These are phyloP conservation scores for Lontra canadensis DNA, from an alignment of 2,113 vertebrate species.

Conservation along the genomic window DNA sequence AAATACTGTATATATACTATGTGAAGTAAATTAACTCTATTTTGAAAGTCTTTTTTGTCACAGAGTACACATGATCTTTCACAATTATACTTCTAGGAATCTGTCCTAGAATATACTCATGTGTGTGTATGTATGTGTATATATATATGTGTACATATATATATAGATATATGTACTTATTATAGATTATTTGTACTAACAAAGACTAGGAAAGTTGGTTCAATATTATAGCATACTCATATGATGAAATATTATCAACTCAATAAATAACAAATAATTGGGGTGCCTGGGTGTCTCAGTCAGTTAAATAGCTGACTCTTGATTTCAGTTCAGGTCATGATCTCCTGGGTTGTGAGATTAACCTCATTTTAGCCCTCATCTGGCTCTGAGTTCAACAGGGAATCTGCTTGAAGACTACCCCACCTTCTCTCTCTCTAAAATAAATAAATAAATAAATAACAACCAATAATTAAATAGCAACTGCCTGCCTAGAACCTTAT, in stretches of 20 bases:
- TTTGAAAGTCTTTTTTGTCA: not conserved
- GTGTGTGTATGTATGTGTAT: not conserved
- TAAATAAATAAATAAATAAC: not conserved
- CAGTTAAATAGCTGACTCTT: not conserved
- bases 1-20: not conserved
- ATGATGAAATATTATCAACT: constrained; percentile 24
- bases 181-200: not conserved
- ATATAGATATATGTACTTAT: not conserved
- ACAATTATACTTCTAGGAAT: constrained; percentile 4
- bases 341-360: not conserved
- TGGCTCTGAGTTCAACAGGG: not conserved
- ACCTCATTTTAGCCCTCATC: not conserved
- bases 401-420: not conserved
- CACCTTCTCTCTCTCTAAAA: not conserved
- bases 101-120: constrained; percentile 32
- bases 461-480: constrained; percentile 27
- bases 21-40: constrained; percentile 40
- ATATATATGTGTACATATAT: too few relatives aligned
- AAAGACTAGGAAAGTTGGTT: constrained; percentile 39
- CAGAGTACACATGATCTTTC: not conserved
- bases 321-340: not conserved
- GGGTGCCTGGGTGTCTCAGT: not conserved
- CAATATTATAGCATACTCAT: constrained; percentile 25
- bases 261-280: constrained; percentile 29
- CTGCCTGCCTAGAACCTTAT: constrained; percentile 1